phyloP scores from a whole-genome alignment of 2,797 vertebrate genomes.

The Gobio occitaniae region DNA sequence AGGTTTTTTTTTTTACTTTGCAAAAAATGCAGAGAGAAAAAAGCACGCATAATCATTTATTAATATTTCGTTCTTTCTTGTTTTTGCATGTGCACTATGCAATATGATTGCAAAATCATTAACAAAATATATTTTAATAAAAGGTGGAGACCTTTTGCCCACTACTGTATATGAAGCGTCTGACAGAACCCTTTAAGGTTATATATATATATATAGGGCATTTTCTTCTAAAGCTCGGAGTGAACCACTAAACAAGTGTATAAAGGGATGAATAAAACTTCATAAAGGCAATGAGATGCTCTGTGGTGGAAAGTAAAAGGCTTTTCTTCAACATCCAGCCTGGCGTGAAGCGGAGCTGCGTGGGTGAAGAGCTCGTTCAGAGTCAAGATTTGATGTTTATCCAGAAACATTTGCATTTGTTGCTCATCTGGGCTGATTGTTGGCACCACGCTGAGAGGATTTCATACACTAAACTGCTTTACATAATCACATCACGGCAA shows the following conservation, averaged over 20 bases:
- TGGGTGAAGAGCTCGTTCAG: background rate
- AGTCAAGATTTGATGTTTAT: slow-evolving; percentile 35
- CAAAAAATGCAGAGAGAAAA: too few relatives aligned
- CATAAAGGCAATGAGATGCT: slow-evolving; percentile 5
- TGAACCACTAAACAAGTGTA: background rate
- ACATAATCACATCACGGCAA: slow-evolving; percentile 57
- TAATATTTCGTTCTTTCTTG: too few relatives aligned
- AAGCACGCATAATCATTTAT: too few relatives aligned
- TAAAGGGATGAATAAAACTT: background rate
- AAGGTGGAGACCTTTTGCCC: too few relatives aligned
- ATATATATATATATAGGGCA: too few relatives aligned
- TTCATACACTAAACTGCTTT: slow-evolving; percentile 38
- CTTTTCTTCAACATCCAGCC: slow-evolving; percentile 12
- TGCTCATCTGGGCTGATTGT: slow-evolving; percentile 16
- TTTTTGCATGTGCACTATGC: too few relatives aligned
- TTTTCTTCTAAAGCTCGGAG: background rate
- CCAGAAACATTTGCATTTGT: slow-evolving; percentile 29
- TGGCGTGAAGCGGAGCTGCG: background rate
- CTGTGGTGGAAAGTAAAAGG: background rate
- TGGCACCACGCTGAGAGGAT: slow-evolving; percentile 30
- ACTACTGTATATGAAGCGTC: too few relatives aligned
- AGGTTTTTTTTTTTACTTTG: too few relatives aligned
- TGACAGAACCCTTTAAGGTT: too few relatives aligned
- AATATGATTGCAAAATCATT: too few relatives aligned
- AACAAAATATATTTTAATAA: too few relatives aligned